These are phyloP conservation scores for Anolis carolinensis DNA, from an alignment of 2,113 vertebrate species.

Conservation along the genomic window DNA sequence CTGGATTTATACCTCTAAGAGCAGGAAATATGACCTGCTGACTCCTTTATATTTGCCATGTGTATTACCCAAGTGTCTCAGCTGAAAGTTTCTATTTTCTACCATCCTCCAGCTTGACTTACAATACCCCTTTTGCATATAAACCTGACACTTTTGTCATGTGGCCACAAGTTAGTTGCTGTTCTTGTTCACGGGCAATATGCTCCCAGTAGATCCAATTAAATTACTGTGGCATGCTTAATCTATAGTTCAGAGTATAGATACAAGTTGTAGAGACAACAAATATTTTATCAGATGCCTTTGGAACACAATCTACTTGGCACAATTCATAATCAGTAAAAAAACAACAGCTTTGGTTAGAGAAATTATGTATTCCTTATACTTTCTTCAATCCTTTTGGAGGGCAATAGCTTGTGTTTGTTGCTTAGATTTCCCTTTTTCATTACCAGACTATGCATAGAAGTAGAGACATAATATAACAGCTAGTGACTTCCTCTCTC, in stretches of 20 bases:
- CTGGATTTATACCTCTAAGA: slow-evolving; percentile 24
- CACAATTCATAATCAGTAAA: not conserved
- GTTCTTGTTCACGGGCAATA: slow-evolving; percentile 5
- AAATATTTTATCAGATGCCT: not conserved
- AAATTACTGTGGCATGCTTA: slow-evolving; percentile 27
- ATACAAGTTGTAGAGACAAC: slow-evolving; percentile 3
- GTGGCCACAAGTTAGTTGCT: not conserved
- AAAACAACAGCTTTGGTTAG: not conserved
- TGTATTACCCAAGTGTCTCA: not conserved
- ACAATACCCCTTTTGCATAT: slow-evolving; percentile 24
- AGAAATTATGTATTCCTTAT: not conserved
- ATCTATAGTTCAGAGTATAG: slow-evolving; percentile 27
- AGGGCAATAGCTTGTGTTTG: not conserved
- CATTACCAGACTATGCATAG: not conserved
- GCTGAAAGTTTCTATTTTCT: slow-evolving; percentile 19
- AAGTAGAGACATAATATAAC: not conserved
- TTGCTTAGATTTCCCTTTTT: not conserved
- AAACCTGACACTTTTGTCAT: slow-evolving; percentile 25
- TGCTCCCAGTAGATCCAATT: slow-evolving; percentile 15
- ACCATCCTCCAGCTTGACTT: slow-evolving; percentile 9
- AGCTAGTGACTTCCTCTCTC: not conserved
- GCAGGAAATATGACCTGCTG: not conserved
- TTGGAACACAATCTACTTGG: not conserved
- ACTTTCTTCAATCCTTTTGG: not conserved
- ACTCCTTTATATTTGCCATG: slow-evolving; percentile 21